Percentiles rank a stretch among this genome's conserved stretches.
These are phyloP conservation scores for Sus cebifrons DNA, from an alignment of 2,797 vertebrate genomes.

Conservation along the genomic window DNA sequence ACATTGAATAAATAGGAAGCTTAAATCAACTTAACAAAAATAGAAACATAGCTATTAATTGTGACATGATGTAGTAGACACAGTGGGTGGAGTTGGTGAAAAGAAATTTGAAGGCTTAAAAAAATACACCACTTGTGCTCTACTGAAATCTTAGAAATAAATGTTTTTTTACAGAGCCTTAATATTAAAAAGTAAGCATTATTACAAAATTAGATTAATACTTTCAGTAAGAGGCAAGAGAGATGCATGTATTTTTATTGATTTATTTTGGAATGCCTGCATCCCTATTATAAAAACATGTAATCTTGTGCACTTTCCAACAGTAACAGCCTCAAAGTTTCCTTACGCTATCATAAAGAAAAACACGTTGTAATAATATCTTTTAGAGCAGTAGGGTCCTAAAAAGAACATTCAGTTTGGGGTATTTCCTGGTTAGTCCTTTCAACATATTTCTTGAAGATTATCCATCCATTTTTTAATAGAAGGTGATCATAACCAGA, in stretches of 20 bases:
- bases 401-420: constrained; percentile 70
- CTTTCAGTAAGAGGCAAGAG: constrained; percentile 88
- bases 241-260: constrained; percentile 86
- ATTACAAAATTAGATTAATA: constrained; percentile 91
- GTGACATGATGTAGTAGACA: constrained; percentile 73
- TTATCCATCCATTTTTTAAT: constrained; percentile 45
- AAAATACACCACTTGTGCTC: constrained; percentile 85
- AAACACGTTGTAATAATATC: constrained; percentile 73
- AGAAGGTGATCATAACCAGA: constrained; percentile 77
- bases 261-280: constrained; percentile 90
- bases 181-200: constrained; percentile 90
- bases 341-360: constrained; percentile 77
- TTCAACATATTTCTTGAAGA: constrained; percentile 58
- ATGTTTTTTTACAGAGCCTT: constrained; percentile 87
- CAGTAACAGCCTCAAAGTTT: constrained; percentile 73
- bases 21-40: constrained; percentile 85
- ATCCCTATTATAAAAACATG: constrained; percentile 89
- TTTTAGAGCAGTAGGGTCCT: constrained; percentile 72
- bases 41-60: constrained; percentile 79
- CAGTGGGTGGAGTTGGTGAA: constrained; percentile 73
- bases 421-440: constrained; percentile 56
- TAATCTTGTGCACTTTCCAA: constrained; percentile 83
- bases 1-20: constrained; percentile 82
- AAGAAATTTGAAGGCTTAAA: constrained; percentile 88
- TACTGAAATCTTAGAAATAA: constrained; percentile 89